Conservation (phyloP, 2,797 vertebrate species). For the Eidolon dupreanum region DNA sequence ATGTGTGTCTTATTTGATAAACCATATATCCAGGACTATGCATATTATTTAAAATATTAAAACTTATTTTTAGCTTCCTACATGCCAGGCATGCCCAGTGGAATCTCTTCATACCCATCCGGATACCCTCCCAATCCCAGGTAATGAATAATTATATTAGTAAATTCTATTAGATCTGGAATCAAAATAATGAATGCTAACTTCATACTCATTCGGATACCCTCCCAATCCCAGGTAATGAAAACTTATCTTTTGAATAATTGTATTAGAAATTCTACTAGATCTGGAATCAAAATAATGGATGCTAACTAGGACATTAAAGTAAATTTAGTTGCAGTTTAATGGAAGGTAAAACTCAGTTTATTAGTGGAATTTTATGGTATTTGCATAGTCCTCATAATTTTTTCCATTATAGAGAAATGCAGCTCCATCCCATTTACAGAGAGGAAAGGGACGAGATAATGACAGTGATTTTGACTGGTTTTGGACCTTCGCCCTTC, state of each 20-base stretch:
- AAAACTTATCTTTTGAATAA: constrained; percentile 47
- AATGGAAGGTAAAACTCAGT: background rate
- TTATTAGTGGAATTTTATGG: constrained; percentile 39
- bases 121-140: constrained; percentile 92
- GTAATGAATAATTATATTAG: background rate
- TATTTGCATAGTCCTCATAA: background rate
- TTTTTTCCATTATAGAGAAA: constrained; percentile 11
- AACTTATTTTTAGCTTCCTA: constrained; percentile 93
- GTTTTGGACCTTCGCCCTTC: constrained; percentile 12
- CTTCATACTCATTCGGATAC: constrained; percentile 92
- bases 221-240: constrained; percentile 93
- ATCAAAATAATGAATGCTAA: constrained; percentile 49
- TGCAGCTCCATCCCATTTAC: background rate
- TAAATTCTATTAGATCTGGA: constrained; percentile 24
- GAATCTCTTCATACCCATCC: constrained; percentile 92
- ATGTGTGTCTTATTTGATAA: background rate
- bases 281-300: constrained; percentile 57
- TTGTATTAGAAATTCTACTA: constrained; percentile 4
- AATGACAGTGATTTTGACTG: constrained; percentile 16
- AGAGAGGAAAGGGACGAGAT: background rate
- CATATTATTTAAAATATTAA: constrained; percentile 66
- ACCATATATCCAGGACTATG: background rate
- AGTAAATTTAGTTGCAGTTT: constrained; percentile 49
- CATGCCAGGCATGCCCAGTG: constrained; percentile 94
- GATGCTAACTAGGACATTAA: constrained; percentile 14